A percentile compares a stretch with the other conserved stretches of the same genome.
Evolutionary conservation across 2,797 vertebrate genomes (phyloP).

Genomic region (Perodicticus potto): DNA sequence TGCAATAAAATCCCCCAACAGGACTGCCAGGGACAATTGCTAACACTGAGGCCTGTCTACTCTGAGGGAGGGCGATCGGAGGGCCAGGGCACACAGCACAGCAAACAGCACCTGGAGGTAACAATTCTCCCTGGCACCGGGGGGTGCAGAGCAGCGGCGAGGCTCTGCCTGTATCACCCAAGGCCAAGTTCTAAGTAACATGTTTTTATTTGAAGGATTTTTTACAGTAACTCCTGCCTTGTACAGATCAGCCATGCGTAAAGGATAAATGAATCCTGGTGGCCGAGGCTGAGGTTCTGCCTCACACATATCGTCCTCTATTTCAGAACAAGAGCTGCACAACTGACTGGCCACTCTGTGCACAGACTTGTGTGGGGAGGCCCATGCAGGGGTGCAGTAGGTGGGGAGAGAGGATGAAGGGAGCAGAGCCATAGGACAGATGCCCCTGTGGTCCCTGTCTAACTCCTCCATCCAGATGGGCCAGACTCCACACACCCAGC

Average conservation of each 20-base stretch:
- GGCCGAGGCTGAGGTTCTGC: neutral
- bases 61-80: neutral
- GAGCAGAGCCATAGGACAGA: neutral
- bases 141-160: neutral
- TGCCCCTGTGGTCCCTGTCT: too few relatives aligned
- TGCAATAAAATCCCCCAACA: too few relatives aligned
- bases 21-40: too few relatives aligned
- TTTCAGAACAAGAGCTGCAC: neutral
- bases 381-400: neutral
- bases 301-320: too few relatives aligned
- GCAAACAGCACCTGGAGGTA: neutral
- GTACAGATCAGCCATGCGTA: neutral
- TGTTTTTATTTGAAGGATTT: neutral
- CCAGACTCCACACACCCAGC: neutral
- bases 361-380: neutral
- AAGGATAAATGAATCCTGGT: neutral
- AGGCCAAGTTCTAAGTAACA: neutral
- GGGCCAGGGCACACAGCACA: neutral
- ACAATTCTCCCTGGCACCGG: neutral
- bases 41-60: neutral
- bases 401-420: neutral
- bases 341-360: neutral
- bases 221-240: neutral
- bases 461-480: too few relatives aligned
- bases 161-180: neutral